Conservation (phyloP, 2,797 vertebrate genomes). For the Chelon auratus region DNA sequence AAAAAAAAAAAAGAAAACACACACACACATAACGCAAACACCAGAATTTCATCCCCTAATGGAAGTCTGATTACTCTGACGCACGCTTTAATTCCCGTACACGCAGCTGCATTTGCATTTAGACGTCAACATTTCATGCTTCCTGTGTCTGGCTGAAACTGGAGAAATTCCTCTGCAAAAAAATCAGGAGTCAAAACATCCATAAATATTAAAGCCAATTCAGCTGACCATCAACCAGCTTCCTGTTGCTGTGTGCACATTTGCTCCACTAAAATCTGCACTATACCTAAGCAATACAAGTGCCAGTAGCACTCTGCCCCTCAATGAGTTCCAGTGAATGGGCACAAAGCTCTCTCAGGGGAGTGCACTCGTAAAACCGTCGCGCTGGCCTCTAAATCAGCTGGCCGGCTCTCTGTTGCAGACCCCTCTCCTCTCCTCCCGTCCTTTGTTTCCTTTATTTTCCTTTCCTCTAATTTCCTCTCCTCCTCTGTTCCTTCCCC, state of each 20-base stretch:
- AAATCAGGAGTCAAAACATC: background rate
- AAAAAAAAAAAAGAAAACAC: slow-evolving; percentile 18
- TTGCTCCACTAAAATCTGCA: slow-evolving; percentile 28
- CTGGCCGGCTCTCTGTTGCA: slow-evolving; percentile 43
- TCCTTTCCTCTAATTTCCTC: slow-evolving; percentile 40
- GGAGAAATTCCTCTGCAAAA: background rate
- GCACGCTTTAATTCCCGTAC: slow-evolving; percentile 37
- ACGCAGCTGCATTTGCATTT: slow-evolving; percentile 23
- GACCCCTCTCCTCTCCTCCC: slow-evolving; percentile 41
- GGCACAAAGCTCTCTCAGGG: slow-evolving; percentile 76
- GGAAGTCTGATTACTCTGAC: slow-evolving; percentile 40
- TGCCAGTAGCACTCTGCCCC: slow-evolving; percentile 70
- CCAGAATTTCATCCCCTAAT: slow-evolving; percentile 47
- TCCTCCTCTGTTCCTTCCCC: slow-evolving; percentile 16
- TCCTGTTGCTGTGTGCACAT: slow-evolving; percentile 56
- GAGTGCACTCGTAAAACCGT: slow-evolving; percentile 78
- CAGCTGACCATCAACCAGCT: slow-evolving; percentile 28
- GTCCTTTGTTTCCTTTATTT: slow-evolving; percentile 47
- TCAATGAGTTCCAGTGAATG: slow-evolving; percentile 81
- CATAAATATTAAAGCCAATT: slow-evolving; percentile 19
- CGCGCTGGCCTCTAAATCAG: slow-evolving; percentile 80
- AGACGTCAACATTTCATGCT: slow-evolving; percentile 18
- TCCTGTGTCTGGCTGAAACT: slow-evolving; percentile 1
- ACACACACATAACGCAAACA: slow-evolving; percentile 10
- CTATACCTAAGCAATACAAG: slow-evolving; percentile 64